These are phyloP conservation scores for Dysmachus trigonus DNA, from an alignment of 2,888 invertebrate genomes.

Conservation along the genomic window DNA sequence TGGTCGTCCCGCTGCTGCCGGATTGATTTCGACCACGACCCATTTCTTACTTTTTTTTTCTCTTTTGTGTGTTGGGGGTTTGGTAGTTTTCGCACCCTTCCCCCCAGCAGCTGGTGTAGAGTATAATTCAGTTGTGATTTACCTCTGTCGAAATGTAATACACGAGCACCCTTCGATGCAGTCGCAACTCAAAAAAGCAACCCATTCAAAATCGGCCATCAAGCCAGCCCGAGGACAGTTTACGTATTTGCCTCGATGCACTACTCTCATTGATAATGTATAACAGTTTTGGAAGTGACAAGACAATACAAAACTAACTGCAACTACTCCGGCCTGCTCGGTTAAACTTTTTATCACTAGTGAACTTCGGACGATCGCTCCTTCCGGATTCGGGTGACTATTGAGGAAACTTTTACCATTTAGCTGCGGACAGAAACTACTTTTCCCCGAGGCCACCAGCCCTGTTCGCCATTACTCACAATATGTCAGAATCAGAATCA, in stretches of 20 bases:
- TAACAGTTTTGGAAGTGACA: not conserved
- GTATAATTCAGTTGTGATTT: not conserved
- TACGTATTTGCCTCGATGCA: not conserved
- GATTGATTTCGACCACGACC: slow-evolving; percentile 29
- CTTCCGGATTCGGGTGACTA: not conserved
- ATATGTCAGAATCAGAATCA: slow-evolving; percentile 11
- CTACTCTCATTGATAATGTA: not conserved
- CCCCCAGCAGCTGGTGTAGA: not conserved
- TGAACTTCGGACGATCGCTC: not conserved
- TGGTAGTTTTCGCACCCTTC: not conserved
- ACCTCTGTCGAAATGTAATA: not conserved
- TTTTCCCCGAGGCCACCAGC: not conserved
- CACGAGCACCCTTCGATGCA: not conserved
- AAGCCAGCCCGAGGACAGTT: not conserved
- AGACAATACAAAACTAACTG: not conserved
- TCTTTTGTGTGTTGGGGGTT: too few species aligned
- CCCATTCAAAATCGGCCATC: not conserved
- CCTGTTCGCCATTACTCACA: slow-evolving; percentile 25
- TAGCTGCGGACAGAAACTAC: not conserved
- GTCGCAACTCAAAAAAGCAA: slow-evolving; percentile 14
- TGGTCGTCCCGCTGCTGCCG: not conserved
- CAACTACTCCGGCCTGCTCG: not conserved
- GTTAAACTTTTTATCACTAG: not conserved
- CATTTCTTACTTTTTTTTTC: too few species aligned
- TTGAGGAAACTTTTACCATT: not conserved